A percentile compares a stretch with the other conserved stretches of the same genome.
phyloP scores from a whole-genome alignment of 2,113 vertebrate species.

The Oncorhynchus kisutch region DNA sequence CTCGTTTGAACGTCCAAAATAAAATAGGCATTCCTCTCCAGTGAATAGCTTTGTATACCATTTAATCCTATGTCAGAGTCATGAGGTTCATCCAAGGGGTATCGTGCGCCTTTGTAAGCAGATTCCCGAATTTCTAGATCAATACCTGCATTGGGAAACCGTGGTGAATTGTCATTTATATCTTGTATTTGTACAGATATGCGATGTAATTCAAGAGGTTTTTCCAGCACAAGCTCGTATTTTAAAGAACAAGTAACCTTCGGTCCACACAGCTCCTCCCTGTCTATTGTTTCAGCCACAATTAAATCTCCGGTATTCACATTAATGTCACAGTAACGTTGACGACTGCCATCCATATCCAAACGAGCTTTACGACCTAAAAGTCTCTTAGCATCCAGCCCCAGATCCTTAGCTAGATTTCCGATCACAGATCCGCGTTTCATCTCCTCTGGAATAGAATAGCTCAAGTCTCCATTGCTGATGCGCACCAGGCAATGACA shows the following conservation, averaged over 20 bases:
- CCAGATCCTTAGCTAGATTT: constrained; percentile 65
- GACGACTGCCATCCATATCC: constrained; percentile 44
- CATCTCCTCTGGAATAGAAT: constrained; percentile 64
- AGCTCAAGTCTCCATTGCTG: constrained; percentile 46
- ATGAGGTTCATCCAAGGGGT: constrained; percentile 45
- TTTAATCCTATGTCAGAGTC: constrained; percentile 44
- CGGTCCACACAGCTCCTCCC: constrained; percentile 77
- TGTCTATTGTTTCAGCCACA: constrained; percentile 78
- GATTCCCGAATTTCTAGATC: constrained; percentile 66
- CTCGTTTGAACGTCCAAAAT: constrained; percentile 22
- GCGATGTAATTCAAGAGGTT: constrained; percentile 28
- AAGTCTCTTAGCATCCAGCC: constrained; percentile 52
- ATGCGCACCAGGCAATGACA: not conserved
- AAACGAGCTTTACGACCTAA: constrained; percentile 48
- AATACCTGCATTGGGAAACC: constrained; percentile 23
- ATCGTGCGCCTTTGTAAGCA: constrained; percentile 52
- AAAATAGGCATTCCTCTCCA: constrained; percentile 38
- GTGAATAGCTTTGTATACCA: constrained; percentile 36
- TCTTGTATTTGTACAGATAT: constrained; percentile 29
- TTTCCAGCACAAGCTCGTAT: constrained; percentile 34
- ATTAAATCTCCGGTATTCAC: constrained; percentile 73
- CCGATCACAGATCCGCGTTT: constrained; percentile 59
- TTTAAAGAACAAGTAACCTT: constrained; percentile 26
- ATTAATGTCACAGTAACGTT: constrained; percentile 74
- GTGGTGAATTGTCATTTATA: constrained; percentile 38